These are phyloP conservation scores for Butorides virescens DNA, from an alignment of 2,113 vertebrate species.

Conservation along the genomic window DNA sequence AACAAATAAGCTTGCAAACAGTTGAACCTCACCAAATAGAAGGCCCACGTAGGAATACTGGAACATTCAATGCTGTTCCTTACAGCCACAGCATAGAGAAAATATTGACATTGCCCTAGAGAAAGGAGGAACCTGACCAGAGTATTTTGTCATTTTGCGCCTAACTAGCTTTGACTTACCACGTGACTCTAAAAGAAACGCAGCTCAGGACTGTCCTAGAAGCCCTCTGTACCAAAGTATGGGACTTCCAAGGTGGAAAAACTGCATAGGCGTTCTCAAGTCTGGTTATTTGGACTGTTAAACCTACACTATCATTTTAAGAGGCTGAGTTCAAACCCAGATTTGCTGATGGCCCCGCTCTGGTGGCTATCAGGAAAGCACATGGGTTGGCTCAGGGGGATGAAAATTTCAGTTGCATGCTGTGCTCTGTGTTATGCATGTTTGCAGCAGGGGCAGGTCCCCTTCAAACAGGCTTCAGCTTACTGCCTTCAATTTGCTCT, in stretches of 20 bases:
- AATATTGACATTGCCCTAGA: background rate
- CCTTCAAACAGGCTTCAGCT: background rate
- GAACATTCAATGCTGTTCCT: background rate
- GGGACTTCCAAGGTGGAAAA: background rate
- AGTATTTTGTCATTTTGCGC: background rate
- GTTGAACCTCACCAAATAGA: background rate
- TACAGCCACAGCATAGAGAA: background rate
- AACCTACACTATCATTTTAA: background rate
- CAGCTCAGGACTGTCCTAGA: background rate
- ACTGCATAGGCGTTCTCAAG: background rate
- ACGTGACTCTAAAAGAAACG: background rate
- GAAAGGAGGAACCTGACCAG: background rate
- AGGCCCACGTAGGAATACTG: background rate
- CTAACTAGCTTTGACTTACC: background rate
- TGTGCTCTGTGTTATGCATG: background rate
- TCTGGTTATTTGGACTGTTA: background rate
- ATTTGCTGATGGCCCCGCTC: background rate
- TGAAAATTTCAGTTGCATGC: rapidly evolving
- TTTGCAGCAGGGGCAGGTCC: background rate
- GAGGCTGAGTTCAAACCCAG: background rate
- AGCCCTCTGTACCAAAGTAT: background rate
- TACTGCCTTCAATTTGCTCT: background rate
- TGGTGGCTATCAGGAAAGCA: background rate
- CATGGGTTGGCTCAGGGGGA: background rate
- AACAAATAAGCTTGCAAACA: background rate